Evolutionary conservation across 2,888 invertebrate genomes (phyloP).

Genomic region (Ichneumoninae sp.): DNA sequence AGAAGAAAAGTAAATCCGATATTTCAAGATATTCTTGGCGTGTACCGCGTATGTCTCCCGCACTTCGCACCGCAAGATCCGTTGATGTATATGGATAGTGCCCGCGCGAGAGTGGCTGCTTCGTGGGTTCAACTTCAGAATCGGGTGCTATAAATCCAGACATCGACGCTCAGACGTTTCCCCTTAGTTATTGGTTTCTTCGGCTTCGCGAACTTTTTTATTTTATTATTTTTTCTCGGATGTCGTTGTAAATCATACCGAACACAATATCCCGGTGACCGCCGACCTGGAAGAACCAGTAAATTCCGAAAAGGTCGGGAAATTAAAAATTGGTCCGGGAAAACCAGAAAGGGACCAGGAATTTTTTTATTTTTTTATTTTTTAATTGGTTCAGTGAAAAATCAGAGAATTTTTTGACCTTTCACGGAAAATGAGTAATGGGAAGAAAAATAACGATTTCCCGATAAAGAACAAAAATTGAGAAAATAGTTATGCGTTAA

Average conservation of each 20-base stretch:
- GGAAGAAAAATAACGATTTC: too few relatives aligned
- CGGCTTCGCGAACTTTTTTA: not conserved
- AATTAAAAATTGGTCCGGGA: too few relatives aligned
- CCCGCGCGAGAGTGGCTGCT: conserved; percentile 2
- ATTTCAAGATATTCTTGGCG: conserved; percentile 38
- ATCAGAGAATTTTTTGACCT: too few relatives aligned
- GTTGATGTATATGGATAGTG: conserved; percentile 22
- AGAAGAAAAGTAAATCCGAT: conserved; percentile 52
- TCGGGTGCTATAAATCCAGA: conserved; percentile 46
- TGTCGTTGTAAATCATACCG: not conserved
- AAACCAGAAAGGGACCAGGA: too few relatives aligned
- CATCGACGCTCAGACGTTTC: conserved; percentile 8
- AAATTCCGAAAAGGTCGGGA: not conserved
- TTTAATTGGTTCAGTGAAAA: too few relatives aligned
- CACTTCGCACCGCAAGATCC: conserved; percentile 15
- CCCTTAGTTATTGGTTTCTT: not conserved
- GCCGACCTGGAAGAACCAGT: too few relatives aligned
- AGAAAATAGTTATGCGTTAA: too few relatives aligned
- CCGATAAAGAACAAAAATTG: too few relatives aligned
- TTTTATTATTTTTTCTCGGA: not conserved
- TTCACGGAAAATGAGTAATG: too few relatives aligned
- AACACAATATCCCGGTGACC: not conserved
- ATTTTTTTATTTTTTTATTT: too few relatives aligned
- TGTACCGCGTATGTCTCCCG: not conserved
- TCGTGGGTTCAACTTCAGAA: conserved; percentile 38